phyloP scores from a whole-genome alignment of 2,888 invertebrate species.

The Oligia fasciuncula region DNA sequence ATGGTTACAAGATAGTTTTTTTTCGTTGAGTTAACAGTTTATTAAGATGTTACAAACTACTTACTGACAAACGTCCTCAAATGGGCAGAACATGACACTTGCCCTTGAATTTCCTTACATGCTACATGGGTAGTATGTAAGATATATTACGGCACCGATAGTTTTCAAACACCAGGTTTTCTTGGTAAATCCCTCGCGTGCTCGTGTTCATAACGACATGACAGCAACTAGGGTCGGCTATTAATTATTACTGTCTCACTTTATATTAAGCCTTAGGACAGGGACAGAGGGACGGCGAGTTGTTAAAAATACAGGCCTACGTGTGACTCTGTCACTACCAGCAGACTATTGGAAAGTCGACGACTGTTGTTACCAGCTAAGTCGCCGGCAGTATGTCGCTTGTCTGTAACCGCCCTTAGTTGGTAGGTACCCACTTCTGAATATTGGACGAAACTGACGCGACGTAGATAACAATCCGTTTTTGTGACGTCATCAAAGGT shows the following conservation, averaged over 20 bases:
- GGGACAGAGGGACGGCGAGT: constrained; percentile 20
- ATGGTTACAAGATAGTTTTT: too few relatives aligned
- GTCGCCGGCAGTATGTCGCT: neutral
- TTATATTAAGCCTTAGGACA: constrained; percentile 60
- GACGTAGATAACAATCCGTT: constrained; percentile 54
- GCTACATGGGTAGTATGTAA: constrained; percentile 25
- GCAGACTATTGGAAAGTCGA: constrained; percentile 4
- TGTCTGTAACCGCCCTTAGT: constrained; percentile 19
- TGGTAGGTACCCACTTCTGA: constrained; percentile 23
- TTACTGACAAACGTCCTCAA: neutral
- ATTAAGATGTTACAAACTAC: neutral
- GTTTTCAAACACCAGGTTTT: constrained; percentile 60
- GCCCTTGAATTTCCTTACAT: constrained; percentile 39
- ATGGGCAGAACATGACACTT: constrained; percentile 11
- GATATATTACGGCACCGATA: constrained; percentile 52
- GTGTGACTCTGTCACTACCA: neutral
- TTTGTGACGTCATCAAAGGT: constrained; percentile 56
- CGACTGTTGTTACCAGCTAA: neutral
- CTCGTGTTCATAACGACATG: constrained; percentile 68
- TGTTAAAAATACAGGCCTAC: neutral
- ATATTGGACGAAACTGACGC: constrained; percentile 44
- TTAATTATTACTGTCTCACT: constrained; percentile 74
- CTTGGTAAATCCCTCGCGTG: constrained; percentile 66
- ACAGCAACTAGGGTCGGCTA: constrained; percentile 67
- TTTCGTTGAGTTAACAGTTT: neutral